Conservation (phyloP, 2,888 invertebrate genomes). For the Drosophila yooni region DNA sequence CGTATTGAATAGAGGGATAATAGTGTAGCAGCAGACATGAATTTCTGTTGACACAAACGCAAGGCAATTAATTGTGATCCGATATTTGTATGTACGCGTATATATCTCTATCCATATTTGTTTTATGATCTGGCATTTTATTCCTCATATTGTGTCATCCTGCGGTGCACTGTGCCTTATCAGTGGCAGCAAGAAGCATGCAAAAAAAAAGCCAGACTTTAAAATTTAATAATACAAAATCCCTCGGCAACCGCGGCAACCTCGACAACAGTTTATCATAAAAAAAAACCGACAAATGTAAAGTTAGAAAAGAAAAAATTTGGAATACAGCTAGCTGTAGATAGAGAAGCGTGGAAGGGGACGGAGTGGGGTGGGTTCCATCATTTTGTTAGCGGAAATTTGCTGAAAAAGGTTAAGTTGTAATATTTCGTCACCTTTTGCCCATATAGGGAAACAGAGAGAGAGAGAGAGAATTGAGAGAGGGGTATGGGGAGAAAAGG, state of each 20-base stretch:
- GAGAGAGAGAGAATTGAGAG: too few species aligned
- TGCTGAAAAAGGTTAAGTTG: conserved; percentile 76
- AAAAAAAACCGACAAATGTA: background rate
- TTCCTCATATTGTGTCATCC: background rate
- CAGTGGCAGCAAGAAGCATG: conserved; percentile 28
- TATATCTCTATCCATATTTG: conserved; percentile 36
- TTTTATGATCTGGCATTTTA: conserved; percentile 28
- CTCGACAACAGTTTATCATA: conserved; percentile 19
- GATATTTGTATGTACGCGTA: conserved; percentile 25
- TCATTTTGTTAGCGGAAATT: conserved; percentile 76
- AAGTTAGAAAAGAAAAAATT: conserved; percentile 22
- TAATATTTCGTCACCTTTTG: conserved; percentile 78
- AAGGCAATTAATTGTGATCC: conserved; percentile 58
- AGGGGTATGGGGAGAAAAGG: conserved; percentile 22
- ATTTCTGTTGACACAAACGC: conserved; percentile 49
- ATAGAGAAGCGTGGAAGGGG: background rate
- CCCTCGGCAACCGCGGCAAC: conserved; percentile 4
- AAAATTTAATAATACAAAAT: conserved; percentile 54
- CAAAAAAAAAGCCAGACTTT: conserved; percentile 33
- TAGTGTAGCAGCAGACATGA: conserved; percentile 31
- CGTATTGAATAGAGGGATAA: conserved; percentile 34
- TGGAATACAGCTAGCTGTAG: background rate
- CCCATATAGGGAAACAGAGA: background rate
- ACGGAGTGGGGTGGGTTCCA: conserved; percentile 14
- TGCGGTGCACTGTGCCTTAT: conserved; percentile 40